phyloP scores from a whole-genome alignment of 2,113 vertebrate genomes.

The Hypocryptadius cinnamomeus region DNA sequence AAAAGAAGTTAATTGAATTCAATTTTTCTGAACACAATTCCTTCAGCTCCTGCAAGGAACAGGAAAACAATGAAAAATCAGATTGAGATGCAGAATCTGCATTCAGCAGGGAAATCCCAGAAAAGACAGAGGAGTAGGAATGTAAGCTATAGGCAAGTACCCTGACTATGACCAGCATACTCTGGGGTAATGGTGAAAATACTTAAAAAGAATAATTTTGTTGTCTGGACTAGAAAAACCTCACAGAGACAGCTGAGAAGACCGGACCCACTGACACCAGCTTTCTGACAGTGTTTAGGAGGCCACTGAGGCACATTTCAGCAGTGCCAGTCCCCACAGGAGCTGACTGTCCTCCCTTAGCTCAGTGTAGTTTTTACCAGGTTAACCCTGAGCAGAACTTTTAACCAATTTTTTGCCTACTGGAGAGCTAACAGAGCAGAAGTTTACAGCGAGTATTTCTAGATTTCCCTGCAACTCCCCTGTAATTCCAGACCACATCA shows the following conservation, averaged over 20 bases:
- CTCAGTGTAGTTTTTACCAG: not conserved
- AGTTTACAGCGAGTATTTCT: not conserved
- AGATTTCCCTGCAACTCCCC: not conserved
- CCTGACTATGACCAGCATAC: too few relatives aligned
- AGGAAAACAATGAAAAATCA: not conserved
- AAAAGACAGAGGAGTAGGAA: not conserved
- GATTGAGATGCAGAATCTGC: not conserved
- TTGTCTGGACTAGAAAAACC: not conserved
- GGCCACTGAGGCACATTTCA: accelerated
- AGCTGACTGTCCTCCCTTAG: not conserved
- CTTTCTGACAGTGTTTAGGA: not conserved
- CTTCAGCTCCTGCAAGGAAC: not conserved
- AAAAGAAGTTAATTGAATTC: not conserved
- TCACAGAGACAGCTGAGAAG: not conserved
- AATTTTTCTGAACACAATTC: not conserved
- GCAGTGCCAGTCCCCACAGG: not conserved
- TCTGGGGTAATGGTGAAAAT: not conserved
- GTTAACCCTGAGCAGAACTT: not conserved
- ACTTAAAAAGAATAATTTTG: not conserved
- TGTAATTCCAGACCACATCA: not conserved
- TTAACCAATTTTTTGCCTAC: too few relatives aligned
- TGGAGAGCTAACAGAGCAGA: not conserved
- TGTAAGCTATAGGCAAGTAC: accelerated
- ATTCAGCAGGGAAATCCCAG: not conserved
- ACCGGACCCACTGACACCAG: not conserved